Evolutionary conservation across 2,113 vertebrate species (phyloP).

Genomic region (Protobothrops mucrosquamatus): DNA sequence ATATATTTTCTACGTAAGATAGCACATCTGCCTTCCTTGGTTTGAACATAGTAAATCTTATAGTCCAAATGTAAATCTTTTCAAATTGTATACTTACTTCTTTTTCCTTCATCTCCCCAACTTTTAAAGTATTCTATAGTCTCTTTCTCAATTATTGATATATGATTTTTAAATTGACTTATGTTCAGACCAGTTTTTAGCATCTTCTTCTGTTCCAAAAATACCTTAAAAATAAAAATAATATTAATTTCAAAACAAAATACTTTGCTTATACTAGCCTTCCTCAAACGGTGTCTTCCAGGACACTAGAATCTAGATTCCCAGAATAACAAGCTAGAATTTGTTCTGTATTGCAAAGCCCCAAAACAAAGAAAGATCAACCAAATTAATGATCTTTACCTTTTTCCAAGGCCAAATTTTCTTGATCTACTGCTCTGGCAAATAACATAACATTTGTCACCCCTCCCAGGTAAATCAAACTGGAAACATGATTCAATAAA

Average conservation of each 20-base stretch:
- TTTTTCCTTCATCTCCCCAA: slow-evolving; percentile 92
- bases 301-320: neutral
- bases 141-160: slow-evolving; percentile 89
- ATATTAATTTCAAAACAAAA: slow-evolving; percentile 9
- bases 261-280: neutral
- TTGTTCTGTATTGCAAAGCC: too few relatives aligned
- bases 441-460: neutral
- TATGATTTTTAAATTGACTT: slow-evolving; percentile 84
- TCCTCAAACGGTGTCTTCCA: neutral
- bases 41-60: neutral
- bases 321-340: neutral
- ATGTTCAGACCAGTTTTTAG: slow-evolving; percentile 93
- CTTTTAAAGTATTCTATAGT: slow-evolving; percentile 87
- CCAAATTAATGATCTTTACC: too few relatives aligned
- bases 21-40: too few relatives aligned
- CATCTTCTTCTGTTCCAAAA: slow-evolving; percentile 98
- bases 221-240: slow-evolving; percentile 73
- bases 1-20: neutral
- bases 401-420: neutral
- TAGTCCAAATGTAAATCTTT: neutral
- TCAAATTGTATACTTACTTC: slow-evolving; percentile 74
- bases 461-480: too few relatives aligned
- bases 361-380: too few relatives aligned
- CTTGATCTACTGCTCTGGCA: neutral
- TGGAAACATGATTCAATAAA: too few relatives aligned